Base-by-base conservation (phyloP, 2,888 invertebrate genomes). In the Leucophora obtusa region DNA sequence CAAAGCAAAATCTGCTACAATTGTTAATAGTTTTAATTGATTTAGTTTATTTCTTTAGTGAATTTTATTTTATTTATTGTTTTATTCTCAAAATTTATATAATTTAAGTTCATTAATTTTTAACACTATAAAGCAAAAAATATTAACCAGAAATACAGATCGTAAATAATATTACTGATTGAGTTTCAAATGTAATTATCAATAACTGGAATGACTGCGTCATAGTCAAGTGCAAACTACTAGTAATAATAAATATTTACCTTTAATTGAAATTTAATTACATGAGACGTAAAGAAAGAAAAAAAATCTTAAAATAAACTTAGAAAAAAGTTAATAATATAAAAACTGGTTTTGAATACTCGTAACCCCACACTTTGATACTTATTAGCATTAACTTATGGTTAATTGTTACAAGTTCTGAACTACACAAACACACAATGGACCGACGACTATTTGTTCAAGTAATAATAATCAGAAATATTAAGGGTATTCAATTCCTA, bases 341-440 rank as follows among this genome's bases (percentile, higher is more conserved):
- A 3, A 21, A 21, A 28, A 63, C 70, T 17, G 28, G 24, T 60
- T 65, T 33, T 17, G 56, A 54, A 54, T n/a, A n/a, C n/a, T n/a
- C n/a, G n/a, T 33, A 72, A 70, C 17, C 69, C 79, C 69, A 74
- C 69, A 47, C 51, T 10, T 24, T 2, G 21, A 43, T 71, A n/a
- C n/a, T n/a, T n/a, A 68, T 71, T 66, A 56, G 51, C 60, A 79
- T 75, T 47, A 56, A 24, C 24, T 66, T 53, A 51, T 54, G 50
- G 60, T 18, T 50, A 70, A 21, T 59, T 38, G 56, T 53, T 18
- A 33, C n/a, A 38, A 4, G 54, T 60, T 60, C 53, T 14, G 2
- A 24, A 50, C 18, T 21, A 14, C 33, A 63, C n/a, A 43, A 24
- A 50, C 10, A 11, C 15, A 59, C 11, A 28, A 21, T 10, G 35